Evolutionary conservation across 2,888 invertebrate genomes (phyloP), one percentile per base, ranked within the genome.

Genomic region (Stenurella melanura): DNA sequence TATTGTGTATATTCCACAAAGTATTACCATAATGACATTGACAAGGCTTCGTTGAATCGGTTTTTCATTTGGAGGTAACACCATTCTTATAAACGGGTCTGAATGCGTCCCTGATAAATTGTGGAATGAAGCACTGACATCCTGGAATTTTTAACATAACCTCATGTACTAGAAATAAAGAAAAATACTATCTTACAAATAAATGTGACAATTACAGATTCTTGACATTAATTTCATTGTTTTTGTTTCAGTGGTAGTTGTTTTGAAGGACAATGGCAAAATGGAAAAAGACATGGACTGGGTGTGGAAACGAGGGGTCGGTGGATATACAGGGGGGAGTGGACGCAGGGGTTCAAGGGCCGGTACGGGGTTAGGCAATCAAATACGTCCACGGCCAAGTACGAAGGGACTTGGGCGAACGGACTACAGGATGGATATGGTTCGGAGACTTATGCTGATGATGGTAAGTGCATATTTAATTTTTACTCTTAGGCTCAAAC

Each of bases 341-440:
- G 98, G 98, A 98, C 98, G 76, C 97, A 97, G 89, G 99, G 99
- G 61, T 97, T 96, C 92, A 99, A 99, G 90, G 99, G 99, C 69
- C 95, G 99, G 82, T 99, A 99, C 91, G 99, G 99, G 56, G 97
- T 98, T 73, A 93, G 99, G 75, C 97, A 98, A 90, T 98, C 98
- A 87, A 95, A 96, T 80, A 96, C 97, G 80, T 98, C 98, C 84
- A 96, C 96, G 84, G 98, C 98, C 87, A 97, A 97, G 90, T 98
- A 98, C 91, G 97, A 98, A 90, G 98, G 98, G 87, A 98, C 98
- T 80, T 99, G 99, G 99, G 97, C 98, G 83, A 97, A 96, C 86
- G 99, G 99, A 83, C 94, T 99, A 79, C 99, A 99, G 91, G 99
- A 99, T 90, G 99, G 99, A 84, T 99, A 99, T 91, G 99, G 99